Conservation (phyloP, 2,888 invertebrate species). For the Strigamia maritima region DNA sequence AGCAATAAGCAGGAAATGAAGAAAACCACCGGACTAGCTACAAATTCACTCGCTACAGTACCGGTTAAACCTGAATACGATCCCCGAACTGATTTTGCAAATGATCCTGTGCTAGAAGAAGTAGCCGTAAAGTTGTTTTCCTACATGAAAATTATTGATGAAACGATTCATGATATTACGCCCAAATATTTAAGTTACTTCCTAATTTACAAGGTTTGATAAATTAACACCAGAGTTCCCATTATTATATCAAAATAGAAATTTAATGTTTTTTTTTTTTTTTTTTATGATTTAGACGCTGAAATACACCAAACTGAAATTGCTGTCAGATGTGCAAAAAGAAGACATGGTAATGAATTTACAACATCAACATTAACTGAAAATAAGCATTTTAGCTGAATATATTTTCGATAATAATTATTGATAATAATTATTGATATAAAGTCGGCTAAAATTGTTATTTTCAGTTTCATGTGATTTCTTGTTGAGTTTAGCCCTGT, state of each 20-base stretch:
- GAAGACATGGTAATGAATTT: background rate
- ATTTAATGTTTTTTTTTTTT: background rate
- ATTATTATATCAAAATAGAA: too few relatives aligned
- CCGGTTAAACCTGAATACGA: background rate
- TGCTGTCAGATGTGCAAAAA: background rate
- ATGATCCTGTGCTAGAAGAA: background rate
- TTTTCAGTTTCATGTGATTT: background rate
- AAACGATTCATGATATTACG: background rate
- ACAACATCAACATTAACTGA: too few relatives aligned
- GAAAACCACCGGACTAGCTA: background rate
- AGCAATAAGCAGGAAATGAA: background rate
- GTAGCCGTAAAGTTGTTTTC: background rate
- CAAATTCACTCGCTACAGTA: background rate
- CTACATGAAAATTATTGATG: constrained; percentile 27
- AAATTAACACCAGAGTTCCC: background rate
- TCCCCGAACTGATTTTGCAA: background rate
- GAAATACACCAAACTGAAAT: background rate
- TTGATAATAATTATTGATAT: background rate
- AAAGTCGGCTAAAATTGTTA: background rate
- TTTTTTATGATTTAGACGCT: background rate
- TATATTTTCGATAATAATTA: background rate
- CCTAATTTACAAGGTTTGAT: background rate
- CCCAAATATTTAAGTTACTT: constrained; percentile 17
- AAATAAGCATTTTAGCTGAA: too few relatives aligned
- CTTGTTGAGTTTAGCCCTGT: background rate